A percentile compares a stretch with the other conserved stretches of the same genome.
Evolutionary conservation across 2,113 vertebrate species (phyloP).

Genomic region (Oriolus oriolus): DNA sequence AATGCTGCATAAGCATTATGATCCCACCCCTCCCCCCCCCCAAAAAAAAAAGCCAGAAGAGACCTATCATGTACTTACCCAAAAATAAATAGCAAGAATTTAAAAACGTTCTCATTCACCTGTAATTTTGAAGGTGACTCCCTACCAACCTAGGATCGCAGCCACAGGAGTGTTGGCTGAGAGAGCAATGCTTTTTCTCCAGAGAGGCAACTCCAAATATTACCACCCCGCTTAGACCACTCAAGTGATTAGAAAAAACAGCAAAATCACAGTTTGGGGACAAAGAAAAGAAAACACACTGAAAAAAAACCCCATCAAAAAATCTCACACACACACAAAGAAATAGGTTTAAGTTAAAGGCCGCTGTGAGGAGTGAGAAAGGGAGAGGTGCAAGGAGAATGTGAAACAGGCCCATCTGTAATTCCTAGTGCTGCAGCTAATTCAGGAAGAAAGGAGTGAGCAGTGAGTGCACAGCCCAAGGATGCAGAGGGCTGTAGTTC

Average conservation of each 20-base stretch:
- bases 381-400: background rate
- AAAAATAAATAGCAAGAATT: background rate
- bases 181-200: background rate
- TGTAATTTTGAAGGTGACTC: background rate
- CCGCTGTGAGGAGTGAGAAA: background rate
- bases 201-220: background rate
- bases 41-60: background rate
- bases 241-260: background rate
- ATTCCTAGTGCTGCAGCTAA: background rate
- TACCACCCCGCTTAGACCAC: background rate
- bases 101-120: background rate
- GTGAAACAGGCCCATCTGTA: background rate
- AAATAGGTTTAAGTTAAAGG: background rate
- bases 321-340: background rate
- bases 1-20: background rate
- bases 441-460: background rate
- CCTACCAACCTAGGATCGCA: background rate
- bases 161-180: background rate
- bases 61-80: background rate
- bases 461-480: background rate
- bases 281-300: fast-evolving
- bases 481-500: background rate
- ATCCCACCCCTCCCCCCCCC: too few relatives aligned
- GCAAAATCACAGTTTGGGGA: fast-evolving
- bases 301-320: background rate